phyloP scores from a whole-genome alignment of 2,797 vertebrate genomes.

The Channallabes apus region DNA sequence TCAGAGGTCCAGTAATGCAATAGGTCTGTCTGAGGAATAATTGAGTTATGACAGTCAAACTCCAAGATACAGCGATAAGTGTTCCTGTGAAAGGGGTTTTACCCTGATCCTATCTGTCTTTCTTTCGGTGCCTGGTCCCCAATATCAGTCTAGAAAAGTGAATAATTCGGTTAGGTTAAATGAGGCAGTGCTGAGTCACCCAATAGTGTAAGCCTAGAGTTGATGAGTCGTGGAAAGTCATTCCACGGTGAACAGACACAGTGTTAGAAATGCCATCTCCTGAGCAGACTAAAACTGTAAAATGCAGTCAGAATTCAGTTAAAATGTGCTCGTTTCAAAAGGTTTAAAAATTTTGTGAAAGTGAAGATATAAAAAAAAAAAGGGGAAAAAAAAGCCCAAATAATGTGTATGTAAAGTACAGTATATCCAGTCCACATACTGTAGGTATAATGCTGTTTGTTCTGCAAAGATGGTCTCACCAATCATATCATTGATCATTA shows the following conservation, averaged over 20 bases:
- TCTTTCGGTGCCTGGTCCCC: slow-evolving; percentile 28
- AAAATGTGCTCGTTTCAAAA: not conserved
- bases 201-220: not conserved
- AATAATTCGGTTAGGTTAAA: slow-evolving; percentile 27
- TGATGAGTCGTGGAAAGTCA: slow-evolving; percentile 8
- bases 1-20: slow-evolving; percentile 41
- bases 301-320: not conserved
- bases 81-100: slow-evolving; percentile 29
- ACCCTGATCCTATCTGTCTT: slow-evolving; percentile 32
- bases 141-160: slow-evolving; percentile 18
- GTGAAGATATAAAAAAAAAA: not conserved
- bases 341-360: not conserved
- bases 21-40: slow-evolving; percentile 46
- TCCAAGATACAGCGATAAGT: slow-evolving; percentile 29
- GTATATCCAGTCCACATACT: not conserved
- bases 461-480: not conserved
- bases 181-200: slow-evolving; percentile 8
- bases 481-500: not conserved
- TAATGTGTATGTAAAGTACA: not conserved
- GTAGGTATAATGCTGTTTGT: not conserved
- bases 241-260: not conserved
- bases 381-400: no score
- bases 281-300: not conserved
- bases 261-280: not conserved
- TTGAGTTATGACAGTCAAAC: slow-evolving; percentile 44